These are phyloP conservation scores for Dasyornis broadbenti DNA, from an alignment of 2,113 vertebrate species.

Conservation along the genomic window DNA sequence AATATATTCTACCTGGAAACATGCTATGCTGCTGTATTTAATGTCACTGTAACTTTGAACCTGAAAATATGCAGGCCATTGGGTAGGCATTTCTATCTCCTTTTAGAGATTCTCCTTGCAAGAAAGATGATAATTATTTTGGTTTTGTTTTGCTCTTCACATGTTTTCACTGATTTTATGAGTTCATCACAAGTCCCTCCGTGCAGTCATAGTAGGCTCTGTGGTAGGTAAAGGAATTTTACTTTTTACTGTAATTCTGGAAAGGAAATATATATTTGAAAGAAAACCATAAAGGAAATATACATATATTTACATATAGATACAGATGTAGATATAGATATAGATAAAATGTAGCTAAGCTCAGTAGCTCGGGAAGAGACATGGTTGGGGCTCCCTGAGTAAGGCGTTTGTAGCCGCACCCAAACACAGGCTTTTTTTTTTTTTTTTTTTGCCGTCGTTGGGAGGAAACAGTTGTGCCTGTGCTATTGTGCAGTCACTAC, in stretches of 20 bases:
- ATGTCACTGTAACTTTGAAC: background rate
- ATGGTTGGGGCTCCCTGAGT: background rate
- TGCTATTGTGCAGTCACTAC: background rate
- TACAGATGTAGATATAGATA: too few relatives aligned
- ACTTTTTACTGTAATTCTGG: background rate
- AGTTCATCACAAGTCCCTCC: background rate
- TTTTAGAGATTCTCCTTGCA: background rate
- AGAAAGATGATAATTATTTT: background rate
- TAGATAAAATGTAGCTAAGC: background rate
- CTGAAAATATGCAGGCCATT: background rate
- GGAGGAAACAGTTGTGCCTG: background rate
- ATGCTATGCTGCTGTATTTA: background rate
- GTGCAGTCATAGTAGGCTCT: background rate
- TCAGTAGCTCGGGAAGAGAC: background rate
- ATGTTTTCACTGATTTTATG: background rate
- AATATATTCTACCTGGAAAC: background rate
- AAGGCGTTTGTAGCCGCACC: background rate
- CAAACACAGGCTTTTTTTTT: background rate
- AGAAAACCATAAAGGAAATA: background rate
- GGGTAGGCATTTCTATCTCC: background rate
- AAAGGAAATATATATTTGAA: background rate
- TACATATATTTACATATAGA: too few relatives aligned
- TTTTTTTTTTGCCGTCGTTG: background rate
- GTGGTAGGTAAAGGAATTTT: background rate
- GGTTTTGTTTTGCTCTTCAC: background rate